Conservation (phyloP, 2,113 vertebrate genomes). For the Dasypus novemcinctus region DNA sequence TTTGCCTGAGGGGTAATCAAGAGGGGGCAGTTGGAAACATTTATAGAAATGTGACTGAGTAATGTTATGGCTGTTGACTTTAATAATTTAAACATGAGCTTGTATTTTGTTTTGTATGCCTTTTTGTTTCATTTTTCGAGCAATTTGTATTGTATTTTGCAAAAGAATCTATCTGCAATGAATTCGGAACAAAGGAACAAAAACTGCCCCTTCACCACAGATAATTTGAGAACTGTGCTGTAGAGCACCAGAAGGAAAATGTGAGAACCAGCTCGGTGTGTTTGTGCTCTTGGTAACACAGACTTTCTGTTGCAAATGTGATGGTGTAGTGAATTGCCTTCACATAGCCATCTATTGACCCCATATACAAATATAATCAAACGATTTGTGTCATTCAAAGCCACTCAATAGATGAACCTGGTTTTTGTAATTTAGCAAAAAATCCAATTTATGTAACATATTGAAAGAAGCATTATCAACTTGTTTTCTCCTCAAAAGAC, state of each 20-base stretch:
- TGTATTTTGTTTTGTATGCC: background rate
- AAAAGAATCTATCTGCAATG: conserved; percentile 37
- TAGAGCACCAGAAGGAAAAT: conserved; percentile 21
- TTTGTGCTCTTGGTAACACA: conserved; percentile 30
- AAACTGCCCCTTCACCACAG: conserved; percentile 1
- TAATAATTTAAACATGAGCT: background rate
- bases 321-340: conserved; percentile 49
- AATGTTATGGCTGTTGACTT: background rate
- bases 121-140: conserved; percentile 45
- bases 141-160: conserved; percentile 34
- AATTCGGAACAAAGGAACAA: conserved; percentile 44
- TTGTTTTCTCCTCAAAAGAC: conserved; percentile 76
- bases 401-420: conserved; percentile 47
- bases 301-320: conserved; percentile 12
- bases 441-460: conserved; percentile 62
- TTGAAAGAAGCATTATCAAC: conserved; percentile 64
- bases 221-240: conserved; percentile 40
- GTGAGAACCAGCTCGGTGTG: background rate
- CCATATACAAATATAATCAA: conserved; percentile 65
- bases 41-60: background rate
- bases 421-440: conserved; percentile 69
- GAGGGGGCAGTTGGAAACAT: background rate
- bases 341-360: conserved; percentile 12
- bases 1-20: background rate
- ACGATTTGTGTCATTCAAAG: conserved; percentile 55